Conservation (phyloP, 2,113 vertebrate species). For the Bagarius yarrelli region DNA sequence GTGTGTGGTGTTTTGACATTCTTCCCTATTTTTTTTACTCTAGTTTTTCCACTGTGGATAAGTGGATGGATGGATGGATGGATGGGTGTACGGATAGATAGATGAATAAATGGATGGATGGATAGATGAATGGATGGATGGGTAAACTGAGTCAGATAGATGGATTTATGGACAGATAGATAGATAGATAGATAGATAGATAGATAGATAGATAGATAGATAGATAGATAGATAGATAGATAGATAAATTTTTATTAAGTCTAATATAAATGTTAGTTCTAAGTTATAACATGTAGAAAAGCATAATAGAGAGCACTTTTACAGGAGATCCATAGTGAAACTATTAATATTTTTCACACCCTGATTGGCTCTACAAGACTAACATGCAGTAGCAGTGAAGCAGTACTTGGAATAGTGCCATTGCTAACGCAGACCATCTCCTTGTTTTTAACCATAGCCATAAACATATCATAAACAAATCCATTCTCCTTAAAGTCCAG, state of each 20-base stretch:
- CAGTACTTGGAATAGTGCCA: neutral
- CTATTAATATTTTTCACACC: neutral
- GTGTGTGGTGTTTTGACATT: too few relatives aligned
- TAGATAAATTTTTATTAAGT: neutral
- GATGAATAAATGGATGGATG: too few relatives aligned
- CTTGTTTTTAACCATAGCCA: slow-evolving; percentile 1
- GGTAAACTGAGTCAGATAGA: too few relatives aligned
- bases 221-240: too few relatives aligned
- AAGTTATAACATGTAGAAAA: neutral
- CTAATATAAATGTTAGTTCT: neutral
- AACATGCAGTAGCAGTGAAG: neutral
- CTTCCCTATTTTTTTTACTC: too few relatives aligned
- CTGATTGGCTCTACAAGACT: neutral
- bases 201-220: too few relatives aligned
- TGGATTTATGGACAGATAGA: too few relatives aligned
- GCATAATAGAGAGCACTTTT: neutral
- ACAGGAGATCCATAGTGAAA: neutral
- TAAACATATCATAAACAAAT: slow-evolving; percentile 28
- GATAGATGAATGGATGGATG: too few relatives aligned
- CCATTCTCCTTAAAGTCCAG: slow-evolving; percentile 17
- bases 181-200: too few relatives aligned
- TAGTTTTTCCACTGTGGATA: too few relatives aligned
- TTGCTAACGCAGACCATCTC: neutral
- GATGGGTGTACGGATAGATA: too few relatives aligned
- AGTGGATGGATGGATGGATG: too few relatives aligned